Percentiles rank a stretch among this genome's conserved stretches.
phyloP scores from a whole-genome alignment of 2,797 vertebrate species.

The Oceanodroma leucorhoa region DNA sequence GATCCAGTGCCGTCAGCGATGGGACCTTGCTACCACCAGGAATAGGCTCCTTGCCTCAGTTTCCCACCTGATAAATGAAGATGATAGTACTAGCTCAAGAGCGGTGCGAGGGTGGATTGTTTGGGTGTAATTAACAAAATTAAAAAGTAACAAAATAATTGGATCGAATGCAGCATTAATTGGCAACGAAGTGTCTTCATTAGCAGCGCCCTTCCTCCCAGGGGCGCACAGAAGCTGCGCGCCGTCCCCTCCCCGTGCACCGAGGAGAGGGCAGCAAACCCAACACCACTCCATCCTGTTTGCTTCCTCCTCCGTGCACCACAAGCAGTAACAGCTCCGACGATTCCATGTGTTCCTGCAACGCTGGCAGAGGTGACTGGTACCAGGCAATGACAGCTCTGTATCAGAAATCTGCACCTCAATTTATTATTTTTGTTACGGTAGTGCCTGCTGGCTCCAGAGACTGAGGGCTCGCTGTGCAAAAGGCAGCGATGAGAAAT shows the following conservation, averaged over 20 bases:
- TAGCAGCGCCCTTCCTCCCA: background rate
- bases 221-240: background rate
- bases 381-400: background rate
- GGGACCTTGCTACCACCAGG: background rate
- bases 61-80: background rate
- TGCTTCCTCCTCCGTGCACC: background rate
- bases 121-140: background rate
- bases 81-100: fast-evolving
- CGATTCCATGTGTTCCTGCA: fast-evolving
- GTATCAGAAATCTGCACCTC: fast-evolving
- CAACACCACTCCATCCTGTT: fast-evolving
- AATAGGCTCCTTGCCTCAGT: background rate
- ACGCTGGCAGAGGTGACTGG: background rate
- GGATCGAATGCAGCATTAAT: fast-evolving
- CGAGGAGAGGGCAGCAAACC: background rate
- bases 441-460: background rate
- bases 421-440: background rate
- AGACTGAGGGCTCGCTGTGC: fast-evolving
- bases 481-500: background rate
- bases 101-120: fast-evolving
- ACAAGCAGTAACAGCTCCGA: background rate
- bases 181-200: background rate
- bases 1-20: fast-evolving
- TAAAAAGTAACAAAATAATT: background rate
- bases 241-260: background rate